A percentile compares a stretch with the other conserved stretches of the same genome.
Evolutionary conservation across 2,888 invertebrate species (phyloP).

Genomic region (Creontiades dilutus): DNA sequence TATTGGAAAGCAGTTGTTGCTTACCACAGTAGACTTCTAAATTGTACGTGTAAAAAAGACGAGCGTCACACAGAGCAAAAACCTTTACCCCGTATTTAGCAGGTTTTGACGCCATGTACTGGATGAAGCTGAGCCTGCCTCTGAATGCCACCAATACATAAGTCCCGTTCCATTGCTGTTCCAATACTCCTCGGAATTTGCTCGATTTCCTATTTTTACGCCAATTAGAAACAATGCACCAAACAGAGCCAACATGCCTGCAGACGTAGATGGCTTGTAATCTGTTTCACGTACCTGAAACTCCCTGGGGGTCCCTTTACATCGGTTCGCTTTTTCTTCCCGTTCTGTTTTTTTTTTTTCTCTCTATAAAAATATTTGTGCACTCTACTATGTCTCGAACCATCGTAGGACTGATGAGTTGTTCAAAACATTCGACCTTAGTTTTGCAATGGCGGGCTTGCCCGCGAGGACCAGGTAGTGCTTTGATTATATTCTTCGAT

Average conservation of each 20-base stretch:
- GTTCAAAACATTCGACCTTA: neutral
- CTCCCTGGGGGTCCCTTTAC: neutral
- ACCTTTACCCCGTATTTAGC: slow-evolving; percentile 72
- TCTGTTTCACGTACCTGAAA: neutral
- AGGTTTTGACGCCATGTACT: slow-evolving; percentile 69
- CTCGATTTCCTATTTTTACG: neutral
- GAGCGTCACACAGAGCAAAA: slow-evolving; percentile 64
- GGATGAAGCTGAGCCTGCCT: slow-evolving; percentile 61
- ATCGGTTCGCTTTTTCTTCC: neutral
- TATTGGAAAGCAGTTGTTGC: neutral
- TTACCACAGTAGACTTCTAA: neutral
- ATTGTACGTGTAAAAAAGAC: neutral
- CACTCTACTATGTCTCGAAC: neutral
- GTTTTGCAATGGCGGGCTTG: neutral
- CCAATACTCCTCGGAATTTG: slow-evolving; percentile 39
- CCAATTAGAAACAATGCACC: neutral
- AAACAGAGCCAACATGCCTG: neutral
- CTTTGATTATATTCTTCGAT: neutral
- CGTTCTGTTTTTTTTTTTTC: neutral
- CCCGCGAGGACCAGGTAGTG: neutral
- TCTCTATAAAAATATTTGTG: neutral
- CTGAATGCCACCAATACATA: slow-evolving; percentile 70
- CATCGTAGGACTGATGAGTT: neutral
- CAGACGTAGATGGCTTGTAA: neutral
- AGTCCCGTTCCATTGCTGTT: slow-evolving; percentile 66